Base-by-base conservation (phyloP, 2,113 vertebrate genomes). In the Anhinga anhinga region DNA sequence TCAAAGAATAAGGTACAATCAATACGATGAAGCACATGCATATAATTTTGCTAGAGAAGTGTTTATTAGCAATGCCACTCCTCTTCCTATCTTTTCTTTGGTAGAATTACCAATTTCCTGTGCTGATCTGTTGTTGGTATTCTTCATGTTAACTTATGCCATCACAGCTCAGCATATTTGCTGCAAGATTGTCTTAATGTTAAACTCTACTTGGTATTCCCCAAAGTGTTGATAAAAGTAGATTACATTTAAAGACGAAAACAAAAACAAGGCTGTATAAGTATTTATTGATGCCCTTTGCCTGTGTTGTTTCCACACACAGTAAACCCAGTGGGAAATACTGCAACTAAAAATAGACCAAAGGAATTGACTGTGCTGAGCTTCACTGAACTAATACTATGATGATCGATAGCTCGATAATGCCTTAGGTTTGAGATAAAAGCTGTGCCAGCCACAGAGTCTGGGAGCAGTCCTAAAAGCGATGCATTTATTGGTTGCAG, bases 331-430 rank as follows among this genome's bases (percentile, higher is more conserved):
- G 10, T n/a, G 93, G 91, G 93, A 92, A 94, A 81, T 86, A 49
- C 52, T 32, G 58, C 47, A 27, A 16, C 93, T 90, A 83, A 97
- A 95, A 95, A 94, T 91, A 91, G 92, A 27, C 26, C 16, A 49
- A 45, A 87, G 81, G 58, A 89, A 94, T 94, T 91, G 95, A 91
- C 89, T 80, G 52, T 82, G 62, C 86, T 49, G 86, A 65, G 69
- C 69, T 72, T 76, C n/a, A 14, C 32, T 40, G 66, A 27, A 26
- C 2, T 13, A n/a, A 42, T 69, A 26, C 8, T 56, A n/a, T 18
- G 15, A 15, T 7, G 94, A 95, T 97, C 93, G 7, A 85, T 97
- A 77, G 70, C 81, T 93, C 53, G 1, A 30, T 93, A 72, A 55
- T 87, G 86, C 91, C 84, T 89, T 73, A 5, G 91, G 40, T 88